These are phyloP conservation scores for Tryphoninae sp. DNA, from an alignment of 2,888 invertebrate species.

Conservation along the genomic window DNA sequence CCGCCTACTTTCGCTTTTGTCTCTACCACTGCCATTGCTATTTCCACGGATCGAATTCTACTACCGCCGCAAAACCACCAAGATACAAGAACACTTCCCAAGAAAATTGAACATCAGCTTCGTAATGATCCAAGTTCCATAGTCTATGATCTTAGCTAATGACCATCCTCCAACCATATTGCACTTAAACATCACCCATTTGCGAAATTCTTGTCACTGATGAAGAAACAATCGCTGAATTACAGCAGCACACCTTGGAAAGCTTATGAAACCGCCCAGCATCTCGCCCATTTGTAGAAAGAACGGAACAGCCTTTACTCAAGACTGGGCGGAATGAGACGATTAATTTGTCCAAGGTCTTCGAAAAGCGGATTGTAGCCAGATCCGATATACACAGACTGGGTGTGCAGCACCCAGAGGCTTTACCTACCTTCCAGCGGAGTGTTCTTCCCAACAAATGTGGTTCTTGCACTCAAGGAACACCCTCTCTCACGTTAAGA, in stretches of 20 bases:
- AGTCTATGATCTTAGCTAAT: background rate
- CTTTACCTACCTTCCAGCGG: background rate
- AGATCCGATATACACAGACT: constrained; percentile 13
- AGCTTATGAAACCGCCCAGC: background rate
- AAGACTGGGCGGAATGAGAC: constrained; percentile 10
- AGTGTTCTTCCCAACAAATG: constrained; percentile 21
- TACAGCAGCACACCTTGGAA: background rate
- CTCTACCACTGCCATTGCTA: constrained; percentile 27
- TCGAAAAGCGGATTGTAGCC: constrained; percentile 54
- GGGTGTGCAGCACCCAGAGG: constrained; percentile 19
- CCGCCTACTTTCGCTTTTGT: constrained; percentile 22
- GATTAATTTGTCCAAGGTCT: background rate
- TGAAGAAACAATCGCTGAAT: background rate
- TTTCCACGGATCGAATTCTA: constrained; percentile 6
- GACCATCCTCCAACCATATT: too few species aligned
- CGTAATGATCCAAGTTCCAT: background rate
- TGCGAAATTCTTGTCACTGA: too few species aligned
- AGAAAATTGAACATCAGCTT: too few species aligned
- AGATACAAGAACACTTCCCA: background rate
- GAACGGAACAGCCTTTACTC: constrained; percentile 12
- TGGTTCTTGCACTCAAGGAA: constrained; percentile 30
- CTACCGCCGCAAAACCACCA: background rate
- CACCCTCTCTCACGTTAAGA: background rate
- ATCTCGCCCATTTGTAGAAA: background rate
- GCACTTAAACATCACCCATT: too few species aligned